phyloP scores from a whole-genome alignment of 2,888 invertebrate genomes.

The Halictus ligatus region DNA sequence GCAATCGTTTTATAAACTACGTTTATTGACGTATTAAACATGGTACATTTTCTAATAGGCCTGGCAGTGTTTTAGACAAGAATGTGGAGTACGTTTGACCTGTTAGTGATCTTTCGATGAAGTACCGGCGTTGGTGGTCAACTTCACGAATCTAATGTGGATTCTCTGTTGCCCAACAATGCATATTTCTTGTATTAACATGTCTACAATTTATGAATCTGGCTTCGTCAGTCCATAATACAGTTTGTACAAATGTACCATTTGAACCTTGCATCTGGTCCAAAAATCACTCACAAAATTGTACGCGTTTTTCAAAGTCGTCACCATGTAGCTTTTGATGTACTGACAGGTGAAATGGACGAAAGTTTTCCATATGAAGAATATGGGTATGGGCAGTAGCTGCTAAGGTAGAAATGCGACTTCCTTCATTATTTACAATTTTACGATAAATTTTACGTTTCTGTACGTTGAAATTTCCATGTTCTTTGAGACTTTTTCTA shows the following conservation, averaged over 20 bases:
- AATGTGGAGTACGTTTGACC: background rate
- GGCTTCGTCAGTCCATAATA: background rate
- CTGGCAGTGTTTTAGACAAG: too few relatives aligned
- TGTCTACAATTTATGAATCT: constrained; percentile 1
- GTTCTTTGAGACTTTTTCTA: too few relatives aligned
- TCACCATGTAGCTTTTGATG: background rate
- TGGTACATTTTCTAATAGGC: background rate
- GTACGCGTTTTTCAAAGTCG: background rate
- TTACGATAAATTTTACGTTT: background rate
- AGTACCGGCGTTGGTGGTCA: background rate
- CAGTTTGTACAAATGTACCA: too few relatives aligned
- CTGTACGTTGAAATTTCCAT: too few relatives aligned
- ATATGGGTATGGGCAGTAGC: background rate
- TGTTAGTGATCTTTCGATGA: constrained; percentile 1
- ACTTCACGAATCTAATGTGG: background rate
- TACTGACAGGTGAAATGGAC: background rate
- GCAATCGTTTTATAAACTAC: too few relatives aligned
- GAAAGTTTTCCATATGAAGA: background rate
- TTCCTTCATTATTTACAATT: too few relatives aligned
- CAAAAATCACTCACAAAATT: background rate
- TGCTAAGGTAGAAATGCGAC: background rate
- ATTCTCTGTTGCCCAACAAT: constrained; percentile 1
- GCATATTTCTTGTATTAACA: constrained; percentile 1
- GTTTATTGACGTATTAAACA: constrained; percentile 8
- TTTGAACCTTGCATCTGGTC: background rate